Conservation (phyloP, 2,797 vertebrate species). For the Hydrophis major region DNA sequence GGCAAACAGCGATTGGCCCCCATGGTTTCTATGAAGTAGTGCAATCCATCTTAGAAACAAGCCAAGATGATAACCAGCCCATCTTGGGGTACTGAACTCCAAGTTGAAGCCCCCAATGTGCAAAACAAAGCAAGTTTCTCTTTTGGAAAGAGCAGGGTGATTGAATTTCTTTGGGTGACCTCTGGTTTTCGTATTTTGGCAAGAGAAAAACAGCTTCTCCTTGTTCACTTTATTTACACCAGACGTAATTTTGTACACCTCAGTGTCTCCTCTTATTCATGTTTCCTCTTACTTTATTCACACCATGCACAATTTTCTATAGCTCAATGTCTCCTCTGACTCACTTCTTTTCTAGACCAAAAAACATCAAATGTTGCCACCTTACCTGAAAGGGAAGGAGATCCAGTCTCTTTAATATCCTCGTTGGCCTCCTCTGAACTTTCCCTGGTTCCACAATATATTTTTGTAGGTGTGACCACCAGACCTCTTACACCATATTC, state of each 20-base stretch:
- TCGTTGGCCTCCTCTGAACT: not conserved
- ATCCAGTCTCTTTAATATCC: not conserved
- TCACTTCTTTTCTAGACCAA: not conserved
- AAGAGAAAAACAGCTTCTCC: not conserved
- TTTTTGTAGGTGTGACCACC: not conserved
- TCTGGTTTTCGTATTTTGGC: not conserved
- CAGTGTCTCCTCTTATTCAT: not conserved
- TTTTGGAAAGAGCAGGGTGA: not conserved
- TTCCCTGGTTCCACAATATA: not conserved
- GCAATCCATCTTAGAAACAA: not conserved
- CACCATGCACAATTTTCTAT: no score
- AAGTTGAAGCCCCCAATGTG: not conserved
- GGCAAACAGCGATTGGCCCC: not conserved
- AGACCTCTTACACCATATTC: not conserved
- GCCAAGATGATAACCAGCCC: not conserved
- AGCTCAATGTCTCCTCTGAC: not conserved
- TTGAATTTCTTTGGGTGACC: not conserved
- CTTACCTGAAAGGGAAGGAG: not conserved
- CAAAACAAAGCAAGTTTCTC: not conserved
- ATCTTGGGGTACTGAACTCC: not conserved
- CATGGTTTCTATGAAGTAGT: not conserved
- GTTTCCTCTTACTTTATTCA: no score
- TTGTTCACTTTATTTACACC: not conserved
- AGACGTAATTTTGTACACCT: not conserved
- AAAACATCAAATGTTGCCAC: not conserved